phyloP scores from a whole-genome alignment of 2,888 invertebrate genomes.

The Mythimna lalbum region DNA sequence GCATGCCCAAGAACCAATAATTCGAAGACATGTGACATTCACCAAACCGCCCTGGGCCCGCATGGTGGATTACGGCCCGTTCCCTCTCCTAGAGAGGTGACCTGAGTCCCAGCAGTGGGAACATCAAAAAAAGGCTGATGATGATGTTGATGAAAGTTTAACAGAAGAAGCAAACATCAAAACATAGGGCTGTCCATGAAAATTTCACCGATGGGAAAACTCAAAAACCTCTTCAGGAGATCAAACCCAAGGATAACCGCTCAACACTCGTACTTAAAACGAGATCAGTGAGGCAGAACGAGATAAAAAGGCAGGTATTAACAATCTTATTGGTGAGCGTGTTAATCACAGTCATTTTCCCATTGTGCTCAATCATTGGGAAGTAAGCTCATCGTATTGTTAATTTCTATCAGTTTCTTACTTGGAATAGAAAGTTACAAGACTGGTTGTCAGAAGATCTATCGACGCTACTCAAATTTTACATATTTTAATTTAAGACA shows the following conservation, averaged over 20 bases:
- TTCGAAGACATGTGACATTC: too few relatives aligned
- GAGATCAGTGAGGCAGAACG: background rate
- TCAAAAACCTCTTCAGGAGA: background rate
- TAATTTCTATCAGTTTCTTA: background rate
- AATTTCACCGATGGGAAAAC: background rate
- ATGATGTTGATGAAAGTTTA: too few relatives aligned
- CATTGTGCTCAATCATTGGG: conserved; percentile 16
- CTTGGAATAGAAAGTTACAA: conserved; percentile 5
- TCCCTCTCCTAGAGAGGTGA: too few relatives aligned
- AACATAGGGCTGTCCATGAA: background rate
- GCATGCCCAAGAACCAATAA: too few relatives aligned
- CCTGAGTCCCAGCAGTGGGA: too few relatives aligned
- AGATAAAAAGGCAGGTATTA: background rate
- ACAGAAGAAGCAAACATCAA: background rate
- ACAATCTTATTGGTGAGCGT: background rate
- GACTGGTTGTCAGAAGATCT: background rate
- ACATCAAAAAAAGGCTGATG: too few relatives aligned
- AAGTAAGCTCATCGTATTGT: conserved; percentile 19
- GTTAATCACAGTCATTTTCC: background rate
- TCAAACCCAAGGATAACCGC: background rate
- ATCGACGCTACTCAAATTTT: too few relatives aligned
- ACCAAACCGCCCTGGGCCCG: too few relatives aligned
- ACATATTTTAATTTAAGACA: background rate
- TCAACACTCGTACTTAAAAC: background rate
- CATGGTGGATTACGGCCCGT: too few relatives aligned